Percentiles rank a stretch among this genome's conserved stretches.
phyloP scores from a whole-genome alignment of 2,888 invertebrate species.

The Nymphalis urticae region DNA sequence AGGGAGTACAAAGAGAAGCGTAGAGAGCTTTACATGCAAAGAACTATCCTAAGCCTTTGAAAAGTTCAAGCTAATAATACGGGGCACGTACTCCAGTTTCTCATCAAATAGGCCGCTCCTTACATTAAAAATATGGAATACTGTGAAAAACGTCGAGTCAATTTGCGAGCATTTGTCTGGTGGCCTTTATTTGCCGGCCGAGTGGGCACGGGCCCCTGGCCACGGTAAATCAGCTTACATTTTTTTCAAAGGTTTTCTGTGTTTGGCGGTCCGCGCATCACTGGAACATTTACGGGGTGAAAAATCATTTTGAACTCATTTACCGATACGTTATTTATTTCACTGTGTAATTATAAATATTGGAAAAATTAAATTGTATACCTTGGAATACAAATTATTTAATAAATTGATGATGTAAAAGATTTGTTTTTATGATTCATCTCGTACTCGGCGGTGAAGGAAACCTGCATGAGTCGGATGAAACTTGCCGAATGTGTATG shows the following conservation, averaged over 20 bases:
- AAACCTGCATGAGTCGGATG: no score
- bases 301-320: slow-evolving; percentile 67
- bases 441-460: no score
- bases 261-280: slow-evolving; percentile 73
- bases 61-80: slow-evolving; percentile 31
- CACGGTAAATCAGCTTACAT: slow-evolving; percentile 79
- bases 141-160: slow-evolving; percentile 77
- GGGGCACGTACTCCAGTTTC: slow-evolving; percentile 40
- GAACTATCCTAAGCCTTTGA: slow-evolving; percentile 33
- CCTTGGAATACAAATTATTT: no score
- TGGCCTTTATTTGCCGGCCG: slow-evolving; percentile 79
- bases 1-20: slow-evolving; percentile 26
- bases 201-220: slow-evolving; percentile 64
- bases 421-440: no score
- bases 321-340: slow-evolving; percentile 34
- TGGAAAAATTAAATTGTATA: not conserved
- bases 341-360: not conserved
- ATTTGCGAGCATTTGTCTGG: slow-evolving; percentile 80
- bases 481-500: no score
- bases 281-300: slow-evolving; percentile 57
- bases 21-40: slow-evolving; percentile 27
- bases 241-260: slow-evolving; percentile 77
- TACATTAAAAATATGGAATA: slow-evolving; percentile 64
- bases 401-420: not conserved
- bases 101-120: slow-evolving; percentile 50